phyloP scores from a whole-genome alignment of 2,797 vertebrate species.

The Smutsia gigantea region DNA sequence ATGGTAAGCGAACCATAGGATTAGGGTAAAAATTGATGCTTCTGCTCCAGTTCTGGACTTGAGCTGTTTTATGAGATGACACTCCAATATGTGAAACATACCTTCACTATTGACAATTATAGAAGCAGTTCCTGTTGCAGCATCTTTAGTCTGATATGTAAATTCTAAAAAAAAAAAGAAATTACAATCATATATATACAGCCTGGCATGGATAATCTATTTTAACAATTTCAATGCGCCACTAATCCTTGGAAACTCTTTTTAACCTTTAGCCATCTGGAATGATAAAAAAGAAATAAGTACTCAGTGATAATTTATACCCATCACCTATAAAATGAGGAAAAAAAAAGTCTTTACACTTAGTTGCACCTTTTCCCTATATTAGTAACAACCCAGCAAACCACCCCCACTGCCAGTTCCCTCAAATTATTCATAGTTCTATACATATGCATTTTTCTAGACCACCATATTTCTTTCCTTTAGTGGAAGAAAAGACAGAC shows the following conservation, averaged over 20 bases:
- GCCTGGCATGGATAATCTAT: slow-evolving; percentile 77
- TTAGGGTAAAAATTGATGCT: not conserved
- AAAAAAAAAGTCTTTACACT: slow-evolving; percentile 82
- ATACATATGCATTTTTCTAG: slow-evolving; percentile 64
- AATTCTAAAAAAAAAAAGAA: slow-evolving; percentile 90
- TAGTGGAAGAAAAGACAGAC: slow-evolving; percentile 77
- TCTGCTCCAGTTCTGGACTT: slow-evolving; percentile 14
- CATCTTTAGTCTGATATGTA: slow-evolving; percentile 92
- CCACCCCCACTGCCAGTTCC: not conserved
- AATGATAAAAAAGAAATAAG: slow-evolving; percentile 84
- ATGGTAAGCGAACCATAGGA: not conserved
- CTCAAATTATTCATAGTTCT: slow-evolving; percentile 14
- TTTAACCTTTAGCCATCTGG: slow-evolving; percentile 84
- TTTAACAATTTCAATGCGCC: slow-evolving; percentile 83
- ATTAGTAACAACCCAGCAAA: slow-evolving; percentile 72
- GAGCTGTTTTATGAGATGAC: not conserved
- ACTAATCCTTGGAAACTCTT: slow-evolving; percentile 80
- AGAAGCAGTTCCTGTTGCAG: slow-evolving; percentile 95
- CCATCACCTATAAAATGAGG: slow-evolving; percentile 81
- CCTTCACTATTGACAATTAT: slow-evolving; percentile 96
- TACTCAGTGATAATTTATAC: slow-evolving; percentile 86
- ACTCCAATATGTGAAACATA: slow-evolving; percentile 80
- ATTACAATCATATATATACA: slow-evolving; percentile 79
- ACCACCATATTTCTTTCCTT: slow-evolving; percentile 75
- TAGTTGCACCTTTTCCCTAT: slow-evolving; percentile 73